These are phyloP conservation scores for Pelusios castaneus DNA, from an alignment of 2,113 vertebrate species.

Conservation along the genomic window DNA sequence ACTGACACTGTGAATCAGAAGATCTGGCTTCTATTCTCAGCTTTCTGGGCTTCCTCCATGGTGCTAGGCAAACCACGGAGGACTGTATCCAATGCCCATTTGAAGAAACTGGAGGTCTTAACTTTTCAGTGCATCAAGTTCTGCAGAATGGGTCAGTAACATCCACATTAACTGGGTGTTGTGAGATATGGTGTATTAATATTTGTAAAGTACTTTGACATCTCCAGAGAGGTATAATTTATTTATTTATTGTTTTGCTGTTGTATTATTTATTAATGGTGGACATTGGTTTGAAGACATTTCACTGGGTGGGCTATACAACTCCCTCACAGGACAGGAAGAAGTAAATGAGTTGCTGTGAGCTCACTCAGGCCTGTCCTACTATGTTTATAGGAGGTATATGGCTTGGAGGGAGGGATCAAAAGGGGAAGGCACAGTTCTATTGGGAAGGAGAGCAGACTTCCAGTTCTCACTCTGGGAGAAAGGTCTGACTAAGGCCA, in stretches of 20 bases:
- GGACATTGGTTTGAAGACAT: not conserved
- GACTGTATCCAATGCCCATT: constrained; percentile 17
- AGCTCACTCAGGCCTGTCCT: not conserved
- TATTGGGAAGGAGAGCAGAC: not conserved
- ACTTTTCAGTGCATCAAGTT: constrained; percentile 15
- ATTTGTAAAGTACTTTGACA: constrained; percentile 10
- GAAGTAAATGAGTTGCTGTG: not conserved
- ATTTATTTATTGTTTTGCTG: not conserved
- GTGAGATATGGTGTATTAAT: not conserved
- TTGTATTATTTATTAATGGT: not conserved
- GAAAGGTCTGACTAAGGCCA: not conserved
- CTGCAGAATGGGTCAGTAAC: not conserved
- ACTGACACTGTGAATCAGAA: constrained; percentile 28
- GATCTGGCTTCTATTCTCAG: constrained; percentile 38
- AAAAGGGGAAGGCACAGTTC: no score
- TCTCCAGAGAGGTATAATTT: not conserved
- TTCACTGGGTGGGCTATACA: no score
- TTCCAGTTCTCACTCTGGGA: not conserved
- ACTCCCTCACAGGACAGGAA: not conserved
- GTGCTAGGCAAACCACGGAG: constrained; percentile 1
- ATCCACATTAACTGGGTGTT: not conserved
- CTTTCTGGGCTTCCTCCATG: constrained; percentile 31
- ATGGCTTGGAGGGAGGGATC: not conserved
- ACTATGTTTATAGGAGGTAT: not conserved
- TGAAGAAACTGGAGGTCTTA: constrained; percentile 9